These are phyloP conservation scores for Salpingus planirostris DNA, from an alignment of 2,888 invertebrate species.

Conservation along the genomic window DNA sequence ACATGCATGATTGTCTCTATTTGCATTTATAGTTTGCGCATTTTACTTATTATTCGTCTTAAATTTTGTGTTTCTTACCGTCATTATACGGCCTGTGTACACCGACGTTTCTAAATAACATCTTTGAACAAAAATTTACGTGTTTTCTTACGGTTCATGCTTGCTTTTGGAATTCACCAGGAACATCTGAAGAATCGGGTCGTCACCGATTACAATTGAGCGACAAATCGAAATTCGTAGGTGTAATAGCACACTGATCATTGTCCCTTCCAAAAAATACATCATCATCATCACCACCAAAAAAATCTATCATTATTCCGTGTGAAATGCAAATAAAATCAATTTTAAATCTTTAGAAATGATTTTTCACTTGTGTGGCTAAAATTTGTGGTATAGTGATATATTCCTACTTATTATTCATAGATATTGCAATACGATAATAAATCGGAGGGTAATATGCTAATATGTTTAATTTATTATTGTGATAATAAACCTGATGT, in stretches of 20 bases:
- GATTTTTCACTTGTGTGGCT: too few species aligned
- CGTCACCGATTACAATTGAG: conserved; percentile 54
- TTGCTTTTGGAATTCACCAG: conserved; percentile 47
- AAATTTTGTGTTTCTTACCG: conserved; percentile 1
- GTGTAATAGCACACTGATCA: conserved; percentile 40
- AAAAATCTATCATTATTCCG: too few species aligned
- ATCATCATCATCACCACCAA: too few species aligned
- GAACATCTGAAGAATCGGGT: conserved; percentile 53
- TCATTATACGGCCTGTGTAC: conserved; percentile 33
- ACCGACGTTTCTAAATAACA: conserved; percentile 27
- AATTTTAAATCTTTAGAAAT: too few species aligned
- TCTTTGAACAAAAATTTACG: too few species aligned
- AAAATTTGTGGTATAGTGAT: too few species aligned
- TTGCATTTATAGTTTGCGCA: background rate
- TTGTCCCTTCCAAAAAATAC: background rate
- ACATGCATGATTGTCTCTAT: conserved; percentile 3
- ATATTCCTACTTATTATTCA: too few species aligned
- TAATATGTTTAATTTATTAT: too few species aligned
- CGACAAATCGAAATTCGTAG: conserved; percentile 21
- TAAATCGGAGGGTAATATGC: too few species aligned
- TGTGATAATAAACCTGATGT: too few species aligned
- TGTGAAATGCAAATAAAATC: too few species aligned
- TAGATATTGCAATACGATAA: too few species aligned
- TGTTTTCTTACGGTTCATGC: conserved; percentile 26
- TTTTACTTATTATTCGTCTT: background rate